A percentile compares a stretch with the other conserved stretches of the same genome.
These are phyloP conservation scores for Thymelicus sylvestris DNA, from an alignment of 2,888 invertebrate genomes.

Conservation along the genomic window DNA sequence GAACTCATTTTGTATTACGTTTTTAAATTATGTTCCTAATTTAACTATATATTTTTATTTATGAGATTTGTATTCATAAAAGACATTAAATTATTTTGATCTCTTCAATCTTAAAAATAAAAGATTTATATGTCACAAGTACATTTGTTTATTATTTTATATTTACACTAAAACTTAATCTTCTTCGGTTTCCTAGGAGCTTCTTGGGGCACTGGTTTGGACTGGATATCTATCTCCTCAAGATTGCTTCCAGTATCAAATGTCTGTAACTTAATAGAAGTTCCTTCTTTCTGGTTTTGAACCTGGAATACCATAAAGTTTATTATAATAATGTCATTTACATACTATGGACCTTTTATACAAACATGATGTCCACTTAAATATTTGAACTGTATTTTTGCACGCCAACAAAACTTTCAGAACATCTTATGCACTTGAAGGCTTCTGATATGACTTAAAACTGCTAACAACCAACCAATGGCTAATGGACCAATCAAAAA, in stretches of 20 bases:
- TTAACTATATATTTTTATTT: neutral
- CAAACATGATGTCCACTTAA: too few relatives aligned
- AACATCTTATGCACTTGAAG: too few relatives aligned
- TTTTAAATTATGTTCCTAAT: neutral
- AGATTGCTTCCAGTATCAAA: constrained; percentile 65
- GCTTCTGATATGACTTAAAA: too few relatives aligned
- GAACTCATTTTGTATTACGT: too few relatives aligned
- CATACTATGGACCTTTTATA: too few relatives aligned
- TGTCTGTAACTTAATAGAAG: constrained; percentile 74
- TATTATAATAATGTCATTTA: neutral
- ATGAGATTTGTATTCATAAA: constrained; percentile 7
- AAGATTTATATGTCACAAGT: neutral
- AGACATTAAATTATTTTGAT: constrained; percentile 21
- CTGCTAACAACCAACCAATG: too few relatives aligned
- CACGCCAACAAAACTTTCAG: too few relatives aligned
- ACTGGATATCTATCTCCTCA: constrained; percentile 69
- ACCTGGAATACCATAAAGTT: constrained; percentile 55
- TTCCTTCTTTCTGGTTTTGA: constrained; percentile 70
- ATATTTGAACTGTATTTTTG: too few relatives aligned
- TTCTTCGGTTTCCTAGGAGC: constrained; percentile 72
- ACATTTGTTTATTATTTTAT: constrained; percentile 20
- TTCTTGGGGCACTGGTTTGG: constrained; percentile 43
- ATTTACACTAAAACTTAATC: constrained; percentile 64
- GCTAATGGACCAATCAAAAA: too few relatives aligned
- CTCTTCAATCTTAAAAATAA: constrained; percentile 18